These are phyloP conservation scores for Gryon sp. DNA, from an alignment of 1,140 invertebrate genomes.

Conservation along the genomic window DNA sequence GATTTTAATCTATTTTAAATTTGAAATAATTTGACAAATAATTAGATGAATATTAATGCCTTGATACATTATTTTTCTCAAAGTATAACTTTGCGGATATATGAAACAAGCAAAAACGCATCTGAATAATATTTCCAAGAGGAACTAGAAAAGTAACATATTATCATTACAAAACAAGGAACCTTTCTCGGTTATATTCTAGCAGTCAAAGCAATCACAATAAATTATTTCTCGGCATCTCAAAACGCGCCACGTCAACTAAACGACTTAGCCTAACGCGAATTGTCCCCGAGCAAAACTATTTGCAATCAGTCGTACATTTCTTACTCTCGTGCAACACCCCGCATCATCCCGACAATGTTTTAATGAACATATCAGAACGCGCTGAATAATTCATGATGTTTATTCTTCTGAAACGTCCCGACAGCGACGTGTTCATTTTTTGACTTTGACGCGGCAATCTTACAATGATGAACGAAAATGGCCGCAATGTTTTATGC, in stretches of 20 bases:
- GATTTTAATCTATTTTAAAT: too few relatives aligned
- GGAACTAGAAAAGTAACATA: too few relatives aligned
- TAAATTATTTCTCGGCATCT: slow-evolving; percentile 18
- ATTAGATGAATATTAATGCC: too few relatives aligned
- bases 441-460: slow-evolving; percentile 48
- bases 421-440: slow-evolving; percentile 53
- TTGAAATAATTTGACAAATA: too few relatives aligned
- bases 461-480: slow-evolving; percentile 53
- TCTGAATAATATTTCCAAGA: too few relatives aligned
- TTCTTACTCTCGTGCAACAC: neutral
- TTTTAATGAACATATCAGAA: slow-evolving; percentile 50
- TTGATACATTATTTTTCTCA: too few relatives aligned
- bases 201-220: slow-evolving; percentile 23
- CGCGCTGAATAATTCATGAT: slow-evolving; percentile 51
- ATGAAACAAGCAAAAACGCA: too few relatives aligned
- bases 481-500: slow-evolving; percentile 33
- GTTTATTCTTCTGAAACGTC: slow-evolving; percentile 51
- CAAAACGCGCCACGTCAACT: slow-evolving; percentile 21
- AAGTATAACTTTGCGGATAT: too few relatives aligned
- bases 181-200: neutral
- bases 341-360: slow-evolving; percentile 23
- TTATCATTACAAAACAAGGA: neutral
- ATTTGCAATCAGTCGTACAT: slow-evolving; percentile 39
- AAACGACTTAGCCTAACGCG: slow-evolving; percentile 6
- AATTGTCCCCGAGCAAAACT: slow-evolving; percentile 34